Percentiles rank a stretch among this genome's conserved stretches.
phyloP scores from a whole-genome alignment of 2,113 vertebrate species.

The Conger conger region DNA sequence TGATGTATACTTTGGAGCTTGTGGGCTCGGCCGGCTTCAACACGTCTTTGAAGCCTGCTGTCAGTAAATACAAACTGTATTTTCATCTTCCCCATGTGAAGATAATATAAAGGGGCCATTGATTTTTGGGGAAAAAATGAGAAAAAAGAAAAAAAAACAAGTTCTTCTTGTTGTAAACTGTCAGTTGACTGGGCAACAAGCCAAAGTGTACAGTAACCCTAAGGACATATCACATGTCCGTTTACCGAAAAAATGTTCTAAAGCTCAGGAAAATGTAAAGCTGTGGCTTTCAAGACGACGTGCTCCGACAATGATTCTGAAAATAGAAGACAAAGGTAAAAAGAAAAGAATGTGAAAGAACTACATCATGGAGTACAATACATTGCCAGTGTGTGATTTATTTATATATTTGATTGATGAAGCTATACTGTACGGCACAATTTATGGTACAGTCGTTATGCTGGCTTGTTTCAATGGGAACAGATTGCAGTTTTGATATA shows the following conservation, averaged over 20 bases:
- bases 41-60: constrained; percentile 21
- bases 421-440: not conserved
- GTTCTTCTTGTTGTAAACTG: constrained; percentile 43
- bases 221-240: not conserved
- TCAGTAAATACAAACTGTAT: constrained; percentile 30
- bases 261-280: not conserved
- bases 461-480: constrained; percentile 4
- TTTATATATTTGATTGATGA: not conserved
- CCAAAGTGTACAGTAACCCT: too few species aligned
- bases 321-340: not conserved
- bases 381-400: not conserved
- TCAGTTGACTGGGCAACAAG: not conserved
- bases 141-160: constrained; percentile 41
- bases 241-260: not conserved
- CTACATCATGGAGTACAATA: not conserved
- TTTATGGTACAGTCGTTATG: not conserved
- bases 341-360: not conserved
- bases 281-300: not conserved
- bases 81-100: constrained; percentile 24
- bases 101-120: constrained; percentile 54
- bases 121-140: constrained; percentile 32
- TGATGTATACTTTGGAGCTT: constrained; percentile 23
- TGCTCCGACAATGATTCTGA: not conserved
- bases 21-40: constrained; percentile 17
- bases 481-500: constrained; percentile 1